Base-by-base conservation (phyloP, 2,113 vertebrate genomes). In the Mohoua ochrocephala region DNA sequence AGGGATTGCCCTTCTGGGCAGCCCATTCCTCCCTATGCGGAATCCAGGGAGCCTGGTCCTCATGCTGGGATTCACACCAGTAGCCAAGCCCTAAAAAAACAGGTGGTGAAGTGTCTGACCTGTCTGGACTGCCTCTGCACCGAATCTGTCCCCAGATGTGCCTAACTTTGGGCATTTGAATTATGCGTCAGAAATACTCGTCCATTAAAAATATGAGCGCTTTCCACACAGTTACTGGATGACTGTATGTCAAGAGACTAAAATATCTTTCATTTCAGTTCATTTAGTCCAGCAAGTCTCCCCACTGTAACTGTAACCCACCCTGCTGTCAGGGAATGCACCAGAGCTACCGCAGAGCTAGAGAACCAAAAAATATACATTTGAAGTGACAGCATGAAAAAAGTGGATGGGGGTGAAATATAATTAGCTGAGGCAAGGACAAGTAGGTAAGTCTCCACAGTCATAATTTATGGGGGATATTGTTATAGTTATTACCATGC, bases 401-500 rank as follows among this genome's bases (percentile, higher is more conserved):
- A 92, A 95, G 63, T 59, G 91, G 80, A 93, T 64, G 64, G 73
- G 83, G 37, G 47, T 97, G 77, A 97, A 96, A 96, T 91, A 82
- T 94, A 96, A 97, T 97, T 95, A 97, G 89, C 81, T 95, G 89
- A 96, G 95, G 94, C 95, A 97, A 92, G 94, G 92, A 96, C 96
- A 97, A 96, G 96, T 89, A 96, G 91, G 96, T 93, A 93, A 95
- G 94, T 91, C 95, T 97, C 56, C 63, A 70, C 74, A 92, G 77
- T 92, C 91, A 95, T 95, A 95, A 97, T 97, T 97, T 95, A 97
- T 94, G 84, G 86, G 91, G 67, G 92, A 96, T 96, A 97, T 96
- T 97, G 96, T 95, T 95, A 80, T 95, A 95, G 92, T 97, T 97
- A 97, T 97, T 95, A 84, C 95, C 96, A 95, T 97, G 89, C 97